phyloP scores from a whole-genome alignment of 2,113 vertebrate species.

The Scopus umbretta region DNA sequence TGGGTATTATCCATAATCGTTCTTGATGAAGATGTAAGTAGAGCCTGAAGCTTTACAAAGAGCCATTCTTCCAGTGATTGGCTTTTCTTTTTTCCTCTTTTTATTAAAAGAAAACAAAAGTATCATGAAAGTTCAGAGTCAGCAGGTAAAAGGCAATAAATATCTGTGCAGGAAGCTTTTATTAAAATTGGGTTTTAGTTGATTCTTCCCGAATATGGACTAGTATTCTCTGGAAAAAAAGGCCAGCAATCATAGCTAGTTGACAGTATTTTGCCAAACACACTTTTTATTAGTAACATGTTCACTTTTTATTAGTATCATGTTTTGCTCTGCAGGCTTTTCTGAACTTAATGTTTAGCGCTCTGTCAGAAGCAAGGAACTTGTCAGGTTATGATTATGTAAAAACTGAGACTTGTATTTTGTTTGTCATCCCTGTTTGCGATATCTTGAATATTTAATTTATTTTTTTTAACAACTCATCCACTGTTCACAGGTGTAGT shows the following conservation, averaged over 20 bases:
- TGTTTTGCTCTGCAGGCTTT: background rate
- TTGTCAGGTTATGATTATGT: background rate
- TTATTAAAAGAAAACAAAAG: background rate
- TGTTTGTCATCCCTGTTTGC: background rate
- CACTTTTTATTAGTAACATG: background rate
- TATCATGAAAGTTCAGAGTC: background rate
- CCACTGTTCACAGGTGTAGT: background rate
- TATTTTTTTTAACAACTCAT: background rate
- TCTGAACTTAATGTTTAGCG: background rate
- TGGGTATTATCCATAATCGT: background rate
- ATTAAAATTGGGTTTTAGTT: background rate
- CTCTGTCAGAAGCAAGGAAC: background rate
- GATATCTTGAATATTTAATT: background rate
- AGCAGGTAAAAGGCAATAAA: background rate
- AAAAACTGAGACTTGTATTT: background rate
- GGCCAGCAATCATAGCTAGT: background rate
- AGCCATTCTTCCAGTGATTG: background rate
- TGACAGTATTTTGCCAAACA: background rate
- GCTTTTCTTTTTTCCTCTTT: background rate
- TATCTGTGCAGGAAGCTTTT: background rate
- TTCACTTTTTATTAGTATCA: background rate
- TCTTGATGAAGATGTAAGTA: background rate
- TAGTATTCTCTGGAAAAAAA: background rate
- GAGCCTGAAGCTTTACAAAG: background rate
- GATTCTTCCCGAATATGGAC: background rate